These are phyloP conservation scores for Drosophila mettleri DNA, from an alignment of 2,888 invertebrate species.

Conservation along the genomic window DNA sequence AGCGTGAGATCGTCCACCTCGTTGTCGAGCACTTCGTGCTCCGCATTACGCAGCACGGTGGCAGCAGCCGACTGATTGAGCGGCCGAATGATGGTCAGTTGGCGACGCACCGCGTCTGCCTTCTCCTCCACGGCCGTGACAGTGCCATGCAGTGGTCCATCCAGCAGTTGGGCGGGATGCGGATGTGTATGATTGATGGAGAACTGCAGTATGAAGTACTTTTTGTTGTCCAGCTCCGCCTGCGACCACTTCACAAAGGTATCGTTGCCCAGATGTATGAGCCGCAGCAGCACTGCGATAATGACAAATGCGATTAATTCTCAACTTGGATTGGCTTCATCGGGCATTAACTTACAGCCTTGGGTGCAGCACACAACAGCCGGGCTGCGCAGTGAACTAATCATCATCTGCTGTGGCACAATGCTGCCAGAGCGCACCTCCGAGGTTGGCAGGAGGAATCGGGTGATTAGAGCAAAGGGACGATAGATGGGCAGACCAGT, in stretches of 20 bases:
- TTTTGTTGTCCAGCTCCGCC: slow-evolving; percentile 77
- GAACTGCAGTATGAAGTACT: slow-evolving; percentile 83
- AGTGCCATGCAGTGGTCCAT: slow-evolving; percentile 72
- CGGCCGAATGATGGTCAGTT: slow-evolving; percentile 71
- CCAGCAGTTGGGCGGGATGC: slow-evolving; percentile 73
- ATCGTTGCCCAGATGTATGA: slow-evolving; percentile 77
- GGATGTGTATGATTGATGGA: slow-evolving; percentile 81
- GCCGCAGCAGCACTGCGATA: slow-evolving; percentile 71
- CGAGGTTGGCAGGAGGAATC: slow-evolving; percentile 81
- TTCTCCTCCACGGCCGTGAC: slow-evolving; percentile 72
- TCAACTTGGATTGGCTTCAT: slow-evolving; percentile 14
- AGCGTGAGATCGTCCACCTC: slow-evolving; percentile 72
- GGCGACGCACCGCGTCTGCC: slow-evolving; percentile 71
- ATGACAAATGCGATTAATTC: slow-evolving; percentile 3
- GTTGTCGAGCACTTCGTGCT: slow-evolving; percentile 76
- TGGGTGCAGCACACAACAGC: slow-evolving; percentile 84
- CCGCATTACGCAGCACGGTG: slow-evolving; percentile 73
- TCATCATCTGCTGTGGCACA: slow-evolving; percentile 78
- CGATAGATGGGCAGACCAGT: slow-evolving; percentile 81
- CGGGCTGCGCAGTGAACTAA: slow-evolving; percentile 82
- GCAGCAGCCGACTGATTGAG: slow-evolving; percentile 68
- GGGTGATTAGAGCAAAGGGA: slow-evolving; percentile 82
- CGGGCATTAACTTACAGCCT: slow-evolving; percentile 80
- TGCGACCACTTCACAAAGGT: slow-evolving; percentile 83
- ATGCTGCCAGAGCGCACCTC: slow-evolving; percentile 69